phyloP scores from a whole-genome alignment of 1,140 invertebrate genomes.

The Magallana angulata region DNA sequence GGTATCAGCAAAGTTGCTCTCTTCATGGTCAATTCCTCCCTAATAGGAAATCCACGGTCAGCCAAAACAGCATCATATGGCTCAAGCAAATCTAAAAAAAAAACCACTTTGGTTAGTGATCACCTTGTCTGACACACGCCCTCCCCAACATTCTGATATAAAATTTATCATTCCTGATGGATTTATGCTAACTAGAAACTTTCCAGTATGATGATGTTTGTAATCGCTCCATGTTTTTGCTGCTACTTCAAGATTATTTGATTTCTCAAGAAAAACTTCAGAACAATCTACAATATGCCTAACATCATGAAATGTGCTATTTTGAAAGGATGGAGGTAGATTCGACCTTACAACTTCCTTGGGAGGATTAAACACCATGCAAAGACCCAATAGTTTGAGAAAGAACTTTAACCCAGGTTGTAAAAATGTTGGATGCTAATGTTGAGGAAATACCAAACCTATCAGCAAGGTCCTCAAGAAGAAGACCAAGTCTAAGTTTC shows the following conservation, averaged over 20 bases:
- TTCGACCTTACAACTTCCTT: conserved; percentile 43
- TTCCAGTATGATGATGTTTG: conserved; percentile 18
- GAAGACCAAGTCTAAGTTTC: conserved; percentile 47
- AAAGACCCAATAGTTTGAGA: not conserved
- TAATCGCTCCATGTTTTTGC: not conserved
- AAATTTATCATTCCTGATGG: conserved; percentile 75
- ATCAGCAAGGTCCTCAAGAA: conserved; percentile 43
- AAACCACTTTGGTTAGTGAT: conserved; percentile 76
- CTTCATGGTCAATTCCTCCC: conserved; percentile 24
- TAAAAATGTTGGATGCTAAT: conserved; percentile 41
- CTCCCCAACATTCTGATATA: conserved; percentile 75
- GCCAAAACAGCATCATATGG: conserved; percentile 77
- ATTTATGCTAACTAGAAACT: conserved; percentile 74
- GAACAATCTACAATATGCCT: conserved; percentile 45
- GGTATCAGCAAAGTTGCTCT: conserved; percentile 30
- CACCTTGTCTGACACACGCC: conserved; percentile 75
- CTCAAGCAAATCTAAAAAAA: conserved; percentile 76
- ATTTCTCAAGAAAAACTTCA: conserved; percentile 43
- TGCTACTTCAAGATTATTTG: conserved; percentile 11
- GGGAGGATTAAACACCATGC: conserved; percentile 44
- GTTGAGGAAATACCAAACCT: conserved; percentile 45
- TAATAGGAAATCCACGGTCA: conserved; percentile 77
- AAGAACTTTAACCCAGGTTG: conserved; percentile 38
- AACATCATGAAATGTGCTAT: conserved; percentile 22
- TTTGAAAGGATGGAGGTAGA: conserved; percentile 39